Conservation (phyloP, 2,888 invertebrate genomes). For the Drosophila lutescens region DNA sequence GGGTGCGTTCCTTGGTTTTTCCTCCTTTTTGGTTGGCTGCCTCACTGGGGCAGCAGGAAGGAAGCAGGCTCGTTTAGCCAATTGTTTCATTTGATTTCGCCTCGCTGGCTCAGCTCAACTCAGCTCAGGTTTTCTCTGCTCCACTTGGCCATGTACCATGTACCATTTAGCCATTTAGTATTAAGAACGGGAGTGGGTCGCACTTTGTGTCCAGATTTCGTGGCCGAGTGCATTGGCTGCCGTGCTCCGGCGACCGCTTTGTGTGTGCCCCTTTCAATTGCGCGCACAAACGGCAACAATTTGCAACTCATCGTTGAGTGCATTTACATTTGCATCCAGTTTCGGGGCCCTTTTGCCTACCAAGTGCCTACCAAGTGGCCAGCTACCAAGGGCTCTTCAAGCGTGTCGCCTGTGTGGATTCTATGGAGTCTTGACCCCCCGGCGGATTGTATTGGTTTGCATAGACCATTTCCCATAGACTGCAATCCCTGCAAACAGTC, state of each 20-base stretch:
- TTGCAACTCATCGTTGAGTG: conserved; percentile 24
- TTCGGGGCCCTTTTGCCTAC: background rate
- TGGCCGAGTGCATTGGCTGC: conserved; percentile 61
- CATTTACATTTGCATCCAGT: background rate
- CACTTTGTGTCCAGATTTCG: conserved; percentile 62
- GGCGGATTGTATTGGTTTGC: background rate
- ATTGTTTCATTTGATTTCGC: conserved; percentile 34
- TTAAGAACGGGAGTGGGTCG: background rate
- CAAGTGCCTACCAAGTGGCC: conserved; percentile 9
- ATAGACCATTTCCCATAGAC: background rate
- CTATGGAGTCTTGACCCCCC: conserved; percentile 31
- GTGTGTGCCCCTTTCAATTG: conserved; percentile 11
- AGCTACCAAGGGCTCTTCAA: conserved; percentile 1
- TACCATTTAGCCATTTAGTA: no score
- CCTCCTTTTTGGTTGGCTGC: conserved; percentile 1
- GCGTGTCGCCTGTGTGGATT: conserved; percentile 6
- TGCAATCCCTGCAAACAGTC: background rate
- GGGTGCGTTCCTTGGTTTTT: background rate
- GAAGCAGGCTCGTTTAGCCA: conserved; percentile 43
- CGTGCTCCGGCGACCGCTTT: conserved; percentile 61
- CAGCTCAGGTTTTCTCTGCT: conserved; percentile 14
- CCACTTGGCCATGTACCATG: conserved; percentile 5
- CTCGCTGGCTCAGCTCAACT: conserved; percentile 16
- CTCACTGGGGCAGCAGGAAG: background rate
- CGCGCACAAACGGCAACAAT: conserved; percentile 11